Evolutionary conservation across 2,888 invertebrate species (phyloP).

Genomic region (Iselma pallidipennis): DNA sequence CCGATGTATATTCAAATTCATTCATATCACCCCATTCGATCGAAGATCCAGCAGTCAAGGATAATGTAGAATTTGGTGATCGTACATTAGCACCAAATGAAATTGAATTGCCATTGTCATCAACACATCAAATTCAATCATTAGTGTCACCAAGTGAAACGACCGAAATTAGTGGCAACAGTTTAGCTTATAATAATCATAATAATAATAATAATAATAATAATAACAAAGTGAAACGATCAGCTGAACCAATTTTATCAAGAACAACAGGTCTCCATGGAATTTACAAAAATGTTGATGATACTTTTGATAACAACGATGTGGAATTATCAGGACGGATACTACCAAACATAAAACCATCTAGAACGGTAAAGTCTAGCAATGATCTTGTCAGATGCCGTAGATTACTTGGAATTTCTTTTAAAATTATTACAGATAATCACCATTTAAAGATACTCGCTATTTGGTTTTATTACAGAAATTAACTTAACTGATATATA

Average conservation of each 20-base stretch:
- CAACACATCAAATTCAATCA: constrained; percentile 28
- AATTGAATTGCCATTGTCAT: constrained; percentile 18
- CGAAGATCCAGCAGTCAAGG: constrained; percentile 30
- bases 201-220: neutral
- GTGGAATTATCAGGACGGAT: constrained; percentile 55
- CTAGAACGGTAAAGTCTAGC: constrained; percentile 56
- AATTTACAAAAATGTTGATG: constrained; percentile 61
- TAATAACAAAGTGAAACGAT: constrained; percentile 33
- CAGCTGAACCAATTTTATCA: constrained; percentile 57
- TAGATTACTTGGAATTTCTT: constrained; percentile 6
- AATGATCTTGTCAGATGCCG: constrained; percentile 45
- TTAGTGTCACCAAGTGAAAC: constrained; percentile 17
- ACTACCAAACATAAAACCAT: constrained; percentile 60
- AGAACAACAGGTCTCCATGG: constrained; percentile 58
- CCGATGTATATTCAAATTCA: constrained; percentile 64
- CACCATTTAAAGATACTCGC: no score
- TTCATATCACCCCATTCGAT: constrained; percentile 72
- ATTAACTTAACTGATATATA: neutral
- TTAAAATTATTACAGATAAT: neutral
- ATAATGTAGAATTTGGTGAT: constrained; percentile 26
- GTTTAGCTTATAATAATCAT: neutral
- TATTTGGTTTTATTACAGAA: neutral
- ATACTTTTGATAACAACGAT: constrained; percentile 57
- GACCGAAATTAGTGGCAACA: neutral
- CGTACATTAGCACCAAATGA: constrained; percentile 42